These are phyloP conservation scores for Marronus borbonicus DNA, from an alignment of 2,888 invertebrate genomes.

Conservation along the genomic window DNA sequence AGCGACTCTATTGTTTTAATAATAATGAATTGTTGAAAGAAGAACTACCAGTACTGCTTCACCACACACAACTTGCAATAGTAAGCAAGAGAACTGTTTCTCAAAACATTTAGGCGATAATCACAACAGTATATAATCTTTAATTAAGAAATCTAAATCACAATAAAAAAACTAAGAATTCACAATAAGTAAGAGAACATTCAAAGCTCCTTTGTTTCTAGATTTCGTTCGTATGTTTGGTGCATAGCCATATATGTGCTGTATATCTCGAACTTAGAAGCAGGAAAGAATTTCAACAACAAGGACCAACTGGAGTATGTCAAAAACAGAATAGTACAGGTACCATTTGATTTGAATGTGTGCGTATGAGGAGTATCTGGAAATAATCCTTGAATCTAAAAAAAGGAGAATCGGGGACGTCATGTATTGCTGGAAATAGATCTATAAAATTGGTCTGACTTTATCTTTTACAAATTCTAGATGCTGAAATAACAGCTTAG, in stretches of 20 bases:
- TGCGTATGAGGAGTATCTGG: conserved; percentile 55
- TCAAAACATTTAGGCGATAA: no score
- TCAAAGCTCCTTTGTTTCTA: no score
- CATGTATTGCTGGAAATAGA: not conserved
- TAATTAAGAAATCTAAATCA: not conserved
- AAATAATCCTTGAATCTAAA: conserved; percentile 57
- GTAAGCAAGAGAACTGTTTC: no score
- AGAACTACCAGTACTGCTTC: no score
- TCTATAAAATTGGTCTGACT: no score
- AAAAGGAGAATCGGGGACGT: conserved; percentile 9
- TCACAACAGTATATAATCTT: not conserved
- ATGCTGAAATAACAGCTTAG: no score
- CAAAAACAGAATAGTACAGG: conserved; percentile 55
- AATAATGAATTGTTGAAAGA: no score
- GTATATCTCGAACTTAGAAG: conserved; percentile 57
- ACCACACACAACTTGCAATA: no score
- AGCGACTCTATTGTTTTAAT: no score
- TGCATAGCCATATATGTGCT: not conserved
- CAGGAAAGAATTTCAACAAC: conserved; percentile 56
- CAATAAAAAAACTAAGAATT: not conserved
- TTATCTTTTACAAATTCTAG: no score
- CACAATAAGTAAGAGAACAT: not conserved
- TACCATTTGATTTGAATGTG: conserved; percentile 55
- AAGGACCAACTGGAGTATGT: conserved; percentile 55
- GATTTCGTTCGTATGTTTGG: no score